Conservation (phyloP, 2,113 vertebrate species). For the Ptyas mucosa region DNA sequence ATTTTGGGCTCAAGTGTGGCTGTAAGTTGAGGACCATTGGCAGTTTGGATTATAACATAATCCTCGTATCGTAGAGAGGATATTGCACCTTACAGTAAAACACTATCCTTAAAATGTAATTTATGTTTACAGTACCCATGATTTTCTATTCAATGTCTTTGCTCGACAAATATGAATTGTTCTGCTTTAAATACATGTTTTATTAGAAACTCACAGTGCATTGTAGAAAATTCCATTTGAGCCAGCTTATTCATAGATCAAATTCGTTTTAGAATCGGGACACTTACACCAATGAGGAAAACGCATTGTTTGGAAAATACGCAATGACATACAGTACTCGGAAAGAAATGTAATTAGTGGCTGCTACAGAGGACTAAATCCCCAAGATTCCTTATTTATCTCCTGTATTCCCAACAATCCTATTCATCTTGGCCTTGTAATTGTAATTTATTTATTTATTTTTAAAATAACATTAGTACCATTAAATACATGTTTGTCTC, state of each 20-base stretch:
- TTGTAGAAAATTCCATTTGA: not conserved
- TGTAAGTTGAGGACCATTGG: not conserved
- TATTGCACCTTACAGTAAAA: not conserved
- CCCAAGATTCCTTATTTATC: not conserved
- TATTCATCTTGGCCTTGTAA: not conserved
- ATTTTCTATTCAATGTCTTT: not conserved
- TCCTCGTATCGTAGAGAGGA: not conserved
- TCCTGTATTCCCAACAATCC: not conserved
- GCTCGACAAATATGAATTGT: not conserved
- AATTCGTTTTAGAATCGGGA: not conserved
- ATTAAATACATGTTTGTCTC: slow-evolving; percentile 25
- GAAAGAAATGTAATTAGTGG: not conserved
- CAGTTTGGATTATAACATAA: not conserved
- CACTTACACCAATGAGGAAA: not conserved
- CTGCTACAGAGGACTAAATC: not conserved
- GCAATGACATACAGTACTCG: not conserved
- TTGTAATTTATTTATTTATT: slow-evolving; percentile 26
- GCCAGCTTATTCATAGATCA: not conserved
- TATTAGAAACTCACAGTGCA: not conserved
- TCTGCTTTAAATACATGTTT: not conserved
- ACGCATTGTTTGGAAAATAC: not conserved
- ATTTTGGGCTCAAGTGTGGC: not conserved
- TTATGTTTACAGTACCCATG: not conserved
- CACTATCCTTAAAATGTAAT: not conserved
- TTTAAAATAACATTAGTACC: not conserved